Percentiles rank a stretch among this genome's conserved stretches.
These are phyloP conservation scores for Geococcyx californianus DNA, from an alignment of 2,113 vertebrate genomes.

Conservation along the genomic window DNA sequence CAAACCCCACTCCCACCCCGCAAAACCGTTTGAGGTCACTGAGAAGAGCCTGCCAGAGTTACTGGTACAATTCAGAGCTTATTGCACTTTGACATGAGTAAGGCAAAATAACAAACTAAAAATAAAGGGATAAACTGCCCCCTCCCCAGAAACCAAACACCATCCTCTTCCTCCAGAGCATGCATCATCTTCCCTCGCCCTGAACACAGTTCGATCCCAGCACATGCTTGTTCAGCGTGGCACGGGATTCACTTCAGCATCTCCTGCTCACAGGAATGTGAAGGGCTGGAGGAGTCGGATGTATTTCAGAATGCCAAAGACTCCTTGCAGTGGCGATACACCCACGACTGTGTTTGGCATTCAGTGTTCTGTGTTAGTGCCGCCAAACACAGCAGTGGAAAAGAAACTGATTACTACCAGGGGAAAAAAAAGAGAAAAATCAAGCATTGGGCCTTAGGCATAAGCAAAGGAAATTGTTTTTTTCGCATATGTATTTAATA, in stretches of 20 bases:
- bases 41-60: slow-evolving; percentile 62
- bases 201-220: not conserved
- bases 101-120: slow-evolving; percentile 74
- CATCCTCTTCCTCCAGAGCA: slow-evolving; percentile 12
- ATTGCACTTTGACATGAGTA: slow-evolving; percentile 82
- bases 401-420: not conserved
- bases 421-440: not conserved
- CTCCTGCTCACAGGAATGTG: not conserved
- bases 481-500: slow-evolving; percentile 23
- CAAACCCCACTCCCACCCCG: slow-evolving; percentile 22
- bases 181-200: not conserved
- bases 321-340: not conserved
- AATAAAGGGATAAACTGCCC: slow-evolving; percentile 59
- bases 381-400: not conserved
- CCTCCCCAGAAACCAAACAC: not conserved
- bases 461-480: not conserved
- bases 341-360: slow-evolving; percentile 8
- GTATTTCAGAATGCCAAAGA: not conserved
- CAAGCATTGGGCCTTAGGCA: not conserved
- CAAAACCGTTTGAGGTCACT: slow-evolving; percentile 35
- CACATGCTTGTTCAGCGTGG: not conserved
- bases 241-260: not conserved
- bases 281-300: slow-evolving; percentile 19
- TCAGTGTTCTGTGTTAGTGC: not conserved
- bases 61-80: slow-evolving; percentile 69